phyloP scores from a whole-genome alignment of 2,797 vertebrate genomes.

The Molossus molossus region DNA sequence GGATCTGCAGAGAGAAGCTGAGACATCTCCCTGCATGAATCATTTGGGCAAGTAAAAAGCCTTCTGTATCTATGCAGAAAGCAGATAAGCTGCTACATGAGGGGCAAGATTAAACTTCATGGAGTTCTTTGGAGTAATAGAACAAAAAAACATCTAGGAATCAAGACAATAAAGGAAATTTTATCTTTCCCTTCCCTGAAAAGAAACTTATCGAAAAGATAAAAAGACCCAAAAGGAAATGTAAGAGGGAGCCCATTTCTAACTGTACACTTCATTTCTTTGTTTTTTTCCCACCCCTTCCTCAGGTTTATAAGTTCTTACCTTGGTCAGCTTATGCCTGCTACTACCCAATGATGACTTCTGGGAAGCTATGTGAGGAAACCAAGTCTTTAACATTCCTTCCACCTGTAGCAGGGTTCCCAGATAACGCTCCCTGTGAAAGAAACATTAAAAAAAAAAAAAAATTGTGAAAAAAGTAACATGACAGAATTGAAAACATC shows the following conservation, averaged over 20 bases:
- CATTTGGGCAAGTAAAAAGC: constrained; percentile 26
- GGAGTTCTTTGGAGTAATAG: neutral
- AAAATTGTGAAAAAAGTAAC: neutral
- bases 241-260: constrained; percentile 87
- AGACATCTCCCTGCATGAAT: constrained; percentile 36
- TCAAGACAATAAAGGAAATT: constrained; percentile 7
- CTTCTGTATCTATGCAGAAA: constrained; percentile 29
- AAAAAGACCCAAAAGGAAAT: constrained; percentile 6
- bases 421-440: constrained; percentile 93
- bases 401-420: constrained; percentile 96
- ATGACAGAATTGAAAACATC: neutral
- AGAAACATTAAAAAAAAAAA: neutral
- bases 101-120: neutral
- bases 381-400: constrained; percentile 96
- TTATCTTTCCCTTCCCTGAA: neutral
- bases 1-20: constrained; percentile 21
- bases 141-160: constrained; percentile 2
- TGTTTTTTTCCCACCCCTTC: constrained; percentile 88
- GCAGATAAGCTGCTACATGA: neutral
- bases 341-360: constrained; percentile 76
- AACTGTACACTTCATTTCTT: constrained; percentile 80
- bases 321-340: constrained; percentile 79
- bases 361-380: constrained; percentile 92
- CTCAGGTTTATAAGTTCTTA: constrained; percentile 87
- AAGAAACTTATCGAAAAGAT: neutral